Percentiles rank a stretch among this genome's conserved stretches.
Conservation (phyloP, 2,797 vertebrate species). For the Hafferia zeledoni region DNA sequence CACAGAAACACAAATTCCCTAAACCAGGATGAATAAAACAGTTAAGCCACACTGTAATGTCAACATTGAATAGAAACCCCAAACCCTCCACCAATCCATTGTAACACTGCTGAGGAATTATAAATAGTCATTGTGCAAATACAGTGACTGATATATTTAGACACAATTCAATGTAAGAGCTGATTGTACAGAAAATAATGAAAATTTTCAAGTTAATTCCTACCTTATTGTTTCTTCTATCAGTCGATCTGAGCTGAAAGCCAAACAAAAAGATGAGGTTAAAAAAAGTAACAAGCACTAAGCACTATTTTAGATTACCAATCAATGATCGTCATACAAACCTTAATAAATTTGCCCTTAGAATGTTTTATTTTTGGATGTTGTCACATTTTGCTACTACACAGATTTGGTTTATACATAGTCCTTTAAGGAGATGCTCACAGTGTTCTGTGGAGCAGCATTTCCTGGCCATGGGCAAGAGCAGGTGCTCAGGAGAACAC, state of each 20-base stretch:
- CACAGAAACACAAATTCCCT: background rate
- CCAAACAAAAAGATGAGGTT: background rate
- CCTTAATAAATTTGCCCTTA: background rate
- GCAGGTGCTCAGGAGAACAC: background rate
- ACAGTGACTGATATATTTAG: background rate
- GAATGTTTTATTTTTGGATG: background rate
- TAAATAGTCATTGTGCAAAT: background rate
- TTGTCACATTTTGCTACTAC: background rate
- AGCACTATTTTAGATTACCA: background rate
- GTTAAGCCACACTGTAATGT: background rate
- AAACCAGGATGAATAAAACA: background rate
- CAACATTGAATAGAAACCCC: background rate
- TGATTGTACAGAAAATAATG: constrained; percentile 16
- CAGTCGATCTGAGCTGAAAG: constrained; percentile 92
- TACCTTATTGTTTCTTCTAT: constrained; percentile 99
- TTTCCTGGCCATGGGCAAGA: background rate
- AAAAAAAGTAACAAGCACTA: background rate
- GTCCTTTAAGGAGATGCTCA: background rate
- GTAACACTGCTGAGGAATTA: background rate
- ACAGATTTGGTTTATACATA: background rate
- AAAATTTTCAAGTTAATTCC: constrained; percentile 17
- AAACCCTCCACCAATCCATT: background rate
- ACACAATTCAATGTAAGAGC: background rate
- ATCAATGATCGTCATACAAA: background rate
- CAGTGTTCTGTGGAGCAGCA: background rate